Percentiles rank a stretch among this genome's conserved stretches.
These are phyloP conservation scores for Megaceryle torquata DNA, from an alignment of 2,113 vertebrate genomes.

Conservation along the genomic window DNA sequence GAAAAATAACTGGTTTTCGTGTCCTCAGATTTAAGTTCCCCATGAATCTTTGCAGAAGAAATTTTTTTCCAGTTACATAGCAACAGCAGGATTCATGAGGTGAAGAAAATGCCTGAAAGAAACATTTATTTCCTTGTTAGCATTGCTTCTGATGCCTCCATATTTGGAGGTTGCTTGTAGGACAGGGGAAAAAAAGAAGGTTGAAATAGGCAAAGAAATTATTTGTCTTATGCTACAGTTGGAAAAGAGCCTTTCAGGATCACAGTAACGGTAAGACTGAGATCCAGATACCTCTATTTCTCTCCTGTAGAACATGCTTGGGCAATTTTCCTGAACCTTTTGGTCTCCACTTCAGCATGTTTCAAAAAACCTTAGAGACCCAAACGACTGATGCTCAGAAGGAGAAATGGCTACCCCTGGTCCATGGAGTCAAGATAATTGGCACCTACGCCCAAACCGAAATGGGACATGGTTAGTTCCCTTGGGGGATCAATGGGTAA, in stretches of 20 bases:
- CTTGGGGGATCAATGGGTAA: slow-evolving; percentile 54
- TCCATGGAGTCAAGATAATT: slow-evolving; percentile 76
- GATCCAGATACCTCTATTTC: slow-evolving; percentile 72
- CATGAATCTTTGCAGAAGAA: not conserved
- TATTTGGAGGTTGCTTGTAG: not conserved
- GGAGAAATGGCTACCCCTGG: slow-evolving; percentile 85
- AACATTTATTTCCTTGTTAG: not conserved
- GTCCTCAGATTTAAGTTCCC: not conserved
- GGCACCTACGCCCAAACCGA: slow-evolving; percentile 98
- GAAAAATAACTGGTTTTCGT: not conserved
- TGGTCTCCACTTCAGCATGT: slow-evolving; percentile 89
- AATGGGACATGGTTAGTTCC: slow-evolving; percentile 95
- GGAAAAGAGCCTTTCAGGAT: not conserved
- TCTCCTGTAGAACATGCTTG: slow-evolving; percentile 74
- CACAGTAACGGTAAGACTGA: slow-evolving; percentile 44
- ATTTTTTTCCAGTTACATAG: not conserved
- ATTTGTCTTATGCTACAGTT: not conserved
- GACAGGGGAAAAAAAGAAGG: not conserved
- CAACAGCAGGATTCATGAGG: not conserved
- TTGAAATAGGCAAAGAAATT: not conserved
- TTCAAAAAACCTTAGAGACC: slow-evolving; percentile 84
- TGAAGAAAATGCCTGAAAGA: not conserved
- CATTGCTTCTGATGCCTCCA: not conserved
- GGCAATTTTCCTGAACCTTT: slow-evolving; percentile 76
- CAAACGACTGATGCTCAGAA: slow-evolving; percentile 85